Conservation (phyloP, 2,888 invertebrate genomes). For the Euzetes globulus region DNA sequence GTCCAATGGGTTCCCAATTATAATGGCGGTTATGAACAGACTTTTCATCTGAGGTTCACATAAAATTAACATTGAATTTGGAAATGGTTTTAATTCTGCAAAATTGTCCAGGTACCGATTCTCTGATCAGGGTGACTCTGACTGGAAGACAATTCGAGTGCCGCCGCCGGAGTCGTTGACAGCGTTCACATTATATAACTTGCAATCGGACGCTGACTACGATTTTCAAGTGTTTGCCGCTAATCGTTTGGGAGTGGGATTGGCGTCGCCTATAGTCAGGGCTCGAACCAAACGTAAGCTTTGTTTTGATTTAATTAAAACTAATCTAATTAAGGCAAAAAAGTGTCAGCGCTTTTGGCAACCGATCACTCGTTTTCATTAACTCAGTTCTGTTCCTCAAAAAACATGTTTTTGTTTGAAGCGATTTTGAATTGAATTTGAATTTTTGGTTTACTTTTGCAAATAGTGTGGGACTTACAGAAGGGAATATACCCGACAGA, state of each 20-base stretch:
- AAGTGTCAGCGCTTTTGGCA: not conserved
- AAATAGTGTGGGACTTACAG: conserved; percentile 56
- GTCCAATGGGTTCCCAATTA: conserved; percentile 89
- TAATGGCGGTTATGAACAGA: conserved; percentile 81
- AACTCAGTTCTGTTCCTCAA: not conserved
- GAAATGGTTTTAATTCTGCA: too few species aligned
- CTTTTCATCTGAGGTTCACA: conserved; percentile 35
- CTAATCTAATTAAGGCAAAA: not conserved
- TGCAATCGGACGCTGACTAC: conserved; percentile 82
- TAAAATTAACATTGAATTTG: too few species aligned
- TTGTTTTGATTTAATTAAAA: conserved; percentile 13
- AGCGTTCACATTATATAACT: conserved; percentile 78
- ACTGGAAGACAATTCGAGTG: conserved; percentile 89
- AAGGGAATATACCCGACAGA: conserved; percentile 67
- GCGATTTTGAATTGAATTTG: not conserved
- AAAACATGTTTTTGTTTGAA: not conserved
- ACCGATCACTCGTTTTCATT: not conserved
- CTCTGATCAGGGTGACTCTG: conserved; percentile 56
- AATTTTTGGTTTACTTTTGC: not conserved
- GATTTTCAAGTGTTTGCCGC: conserved; percentile 94
- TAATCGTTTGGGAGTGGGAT: conserved; percentile 87
- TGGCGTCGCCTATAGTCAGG: conserved; percentile 87
- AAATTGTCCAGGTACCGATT: conserved; percentile 34
- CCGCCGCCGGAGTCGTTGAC: conserved; percentile 70
- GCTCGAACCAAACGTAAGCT: conserved; percentile 76